Conservation (phyloP, 2,113 vertebrate species). For the Ailuropoda melanoleuca region DNA sequence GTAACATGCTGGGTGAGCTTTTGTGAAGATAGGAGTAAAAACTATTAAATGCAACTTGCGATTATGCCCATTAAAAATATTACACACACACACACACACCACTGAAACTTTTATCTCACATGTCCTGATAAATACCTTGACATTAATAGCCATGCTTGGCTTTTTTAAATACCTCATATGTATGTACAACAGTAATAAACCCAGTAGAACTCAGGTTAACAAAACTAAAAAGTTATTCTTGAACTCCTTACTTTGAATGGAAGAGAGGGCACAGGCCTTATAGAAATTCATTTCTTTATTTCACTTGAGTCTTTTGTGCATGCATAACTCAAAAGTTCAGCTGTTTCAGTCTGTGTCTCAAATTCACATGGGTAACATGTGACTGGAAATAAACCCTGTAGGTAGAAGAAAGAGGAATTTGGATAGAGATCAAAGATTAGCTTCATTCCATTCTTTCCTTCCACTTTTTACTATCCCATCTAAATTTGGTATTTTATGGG, state of each 20-base stretch:
- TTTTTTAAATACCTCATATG: slow-evolving; percentile 28
- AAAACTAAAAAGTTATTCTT: slow-evolving; percentile 22
- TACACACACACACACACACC: background rate
- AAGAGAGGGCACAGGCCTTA: slow-evolving; percentile 18
- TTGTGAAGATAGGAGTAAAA: slow-evolving; percentile 28
- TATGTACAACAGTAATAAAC: background rate
- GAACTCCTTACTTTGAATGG: slow-evolving; percentile 35
- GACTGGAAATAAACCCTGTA: slow-evolving; percentile 83
- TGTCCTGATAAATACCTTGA: background rate
- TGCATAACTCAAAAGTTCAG: slow-evolving; percentile 30
- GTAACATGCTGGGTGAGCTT: background rate
- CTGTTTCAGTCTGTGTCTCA: slow-evolving; percentile 58
- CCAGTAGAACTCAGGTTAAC: background rate
- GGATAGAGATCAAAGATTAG: slow-evolving; percentile 86
- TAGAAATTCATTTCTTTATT: slow-evolving; percentile 62
- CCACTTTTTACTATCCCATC: slow-evolving; percentile 83
- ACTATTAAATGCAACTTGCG: background rate
- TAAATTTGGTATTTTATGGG: slow-evolving; percentile 82
- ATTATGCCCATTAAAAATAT: background rate
- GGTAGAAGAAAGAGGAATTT: slow-evolving; percentile 85
- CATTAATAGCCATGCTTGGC: background rate
- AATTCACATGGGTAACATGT: slow-evolving; percentile 77
- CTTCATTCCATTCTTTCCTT: slow-evolving; percentile 82
- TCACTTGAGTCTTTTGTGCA: slow-evolving; percentile 53
- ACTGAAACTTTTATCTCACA: slow-evolving; percentile 30